phyloP scores from a whole-genome alignment of 2,113 vertebrate species.

The Onychostoma macrolepis region DNA sequence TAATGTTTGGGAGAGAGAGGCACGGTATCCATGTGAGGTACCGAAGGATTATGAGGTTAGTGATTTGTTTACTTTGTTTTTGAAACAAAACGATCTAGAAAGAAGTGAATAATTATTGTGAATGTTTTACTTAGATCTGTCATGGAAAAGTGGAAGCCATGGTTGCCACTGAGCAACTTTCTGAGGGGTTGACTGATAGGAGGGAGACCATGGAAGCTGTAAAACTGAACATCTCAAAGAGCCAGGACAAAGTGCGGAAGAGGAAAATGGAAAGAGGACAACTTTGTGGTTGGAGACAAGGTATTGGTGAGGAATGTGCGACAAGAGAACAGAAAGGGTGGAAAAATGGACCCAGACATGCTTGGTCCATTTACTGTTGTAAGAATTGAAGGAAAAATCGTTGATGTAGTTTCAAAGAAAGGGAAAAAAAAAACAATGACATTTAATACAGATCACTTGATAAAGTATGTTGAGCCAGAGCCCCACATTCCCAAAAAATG shows the following conservation, averaged over 20 bases:
- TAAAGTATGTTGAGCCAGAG: neutral
- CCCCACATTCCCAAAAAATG: conserved; percentile 23
- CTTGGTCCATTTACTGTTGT: too few species aligned
- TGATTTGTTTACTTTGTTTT: too few species aligned
- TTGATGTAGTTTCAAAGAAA: neutral
- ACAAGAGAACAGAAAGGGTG: neutral
- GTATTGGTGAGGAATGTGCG: too few species aligned
- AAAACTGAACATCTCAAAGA: neutral
- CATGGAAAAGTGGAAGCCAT: too few species aligned
- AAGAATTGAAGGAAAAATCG: too few species aligned
- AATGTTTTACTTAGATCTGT: too few species aligned
- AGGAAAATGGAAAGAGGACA: neutral
- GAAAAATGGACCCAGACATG: neutral
- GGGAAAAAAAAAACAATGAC: neutral
- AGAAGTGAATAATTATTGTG: too few species aligned
- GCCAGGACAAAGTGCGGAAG: neutral
- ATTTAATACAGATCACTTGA: neutral
- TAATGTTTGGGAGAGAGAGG: neutral
- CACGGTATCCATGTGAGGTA: neutral
- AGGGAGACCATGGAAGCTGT: neutral
- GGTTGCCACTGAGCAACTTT: too few species aligned
- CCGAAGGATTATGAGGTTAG: neutral
- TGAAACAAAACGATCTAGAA: neutral
- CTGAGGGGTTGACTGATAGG: neutral
- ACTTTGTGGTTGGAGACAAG: neutral